A percentile compares a stretch with the other conserved stretches of the same genome.
These are phyloP conservation scores for Pangasianodon hypophthalmus DNA, from an alignment of 2,113 vertebrate genomes.

Conservation along the genomic window DNA sequence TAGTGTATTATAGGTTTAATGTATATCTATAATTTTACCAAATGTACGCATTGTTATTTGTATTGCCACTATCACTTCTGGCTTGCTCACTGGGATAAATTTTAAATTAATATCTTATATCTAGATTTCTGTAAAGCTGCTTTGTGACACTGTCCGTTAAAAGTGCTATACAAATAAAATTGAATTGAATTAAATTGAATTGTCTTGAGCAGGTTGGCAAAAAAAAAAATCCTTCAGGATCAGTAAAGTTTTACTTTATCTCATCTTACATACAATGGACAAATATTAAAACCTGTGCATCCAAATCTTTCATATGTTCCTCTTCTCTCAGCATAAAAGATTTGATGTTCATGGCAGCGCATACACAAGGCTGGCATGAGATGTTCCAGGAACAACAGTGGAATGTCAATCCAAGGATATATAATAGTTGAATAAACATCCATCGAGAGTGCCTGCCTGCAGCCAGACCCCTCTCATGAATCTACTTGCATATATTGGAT, in stretches of 20 bases:
- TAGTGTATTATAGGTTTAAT: background rate
- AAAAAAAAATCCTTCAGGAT: background rate
- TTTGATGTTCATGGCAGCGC: background rate
- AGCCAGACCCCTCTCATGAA: background rate
- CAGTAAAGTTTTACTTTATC: background rate
- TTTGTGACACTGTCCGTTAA: background rate
- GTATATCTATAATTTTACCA: background rate
- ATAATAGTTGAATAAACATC: constrained; percentile 11
- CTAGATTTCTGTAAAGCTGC: background rate
- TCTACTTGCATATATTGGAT: constrained; percentile 19
- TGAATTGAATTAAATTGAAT: background rate
- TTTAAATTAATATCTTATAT: background rate
- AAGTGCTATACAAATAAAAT: background rate
- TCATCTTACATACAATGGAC: background rate
- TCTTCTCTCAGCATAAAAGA: background rate
- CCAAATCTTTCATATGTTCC: background rate
- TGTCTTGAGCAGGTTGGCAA: background rate
- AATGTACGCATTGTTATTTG: background rate
- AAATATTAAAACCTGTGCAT: background rate
- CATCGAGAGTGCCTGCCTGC: background rate
- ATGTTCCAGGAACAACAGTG: background rate
- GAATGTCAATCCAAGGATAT: background rate
- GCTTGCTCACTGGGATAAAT: background rate
- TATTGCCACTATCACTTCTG: background rate
- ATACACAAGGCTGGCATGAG: background rate